Evolutionary conservation across 2,888 invertebrate genomes (phyloP), one percentile per base, ranked within the genome.

Genomic region (Charanyca ferruginea): DNA sequence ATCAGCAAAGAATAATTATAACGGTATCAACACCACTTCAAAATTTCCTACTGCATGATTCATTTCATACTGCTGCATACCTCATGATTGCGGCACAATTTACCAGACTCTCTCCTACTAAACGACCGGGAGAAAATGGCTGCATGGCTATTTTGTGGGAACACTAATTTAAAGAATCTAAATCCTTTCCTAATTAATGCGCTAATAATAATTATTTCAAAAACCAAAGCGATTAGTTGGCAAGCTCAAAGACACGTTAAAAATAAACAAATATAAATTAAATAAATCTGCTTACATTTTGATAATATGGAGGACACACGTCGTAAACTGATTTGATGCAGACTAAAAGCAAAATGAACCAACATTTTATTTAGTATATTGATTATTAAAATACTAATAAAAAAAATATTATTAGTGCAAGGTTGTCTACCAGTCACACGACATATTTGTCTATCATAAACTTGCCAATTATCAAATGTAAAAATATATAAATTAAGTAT

Each of bases 371-470:
- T 49, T 59, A 48, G 41, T 59, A 32, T 38, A 20, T 18, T 20
- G 41, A 28, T 38, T 38, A 59, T 49, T 41, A 8, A 25, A 59
- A 59, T 23, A 48, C 20, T 18, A 25, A 32, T 25, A 25, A 6
- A 25, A 6, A 25, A 11, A 49, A 48, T 59, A 49, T 59, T 59
- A 59, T 38, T 25, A 41, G 25, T 41, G 59, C 48, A 59, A 49
- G 59, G 59, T 48, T 48, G 58, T 49, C 58, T 44, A 49, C 55
- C 25, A 49, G 59, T 49, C 41, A 57, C 35, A 35, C 54, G 42
- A 42, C 42, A 54, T 54, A 54, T 44, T 42, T 44, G 20, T 13
- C 2, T 44, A 28, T 54, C 42, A 11, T 54, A 44, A 28, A 54
- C 25, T 28, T 11, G 42, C 8, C 52, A 53, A n/a, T 38, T n/a